Conservation (phyloP, 1,140 invertebrate genomes). For the Hetaerina americana region DNA sequence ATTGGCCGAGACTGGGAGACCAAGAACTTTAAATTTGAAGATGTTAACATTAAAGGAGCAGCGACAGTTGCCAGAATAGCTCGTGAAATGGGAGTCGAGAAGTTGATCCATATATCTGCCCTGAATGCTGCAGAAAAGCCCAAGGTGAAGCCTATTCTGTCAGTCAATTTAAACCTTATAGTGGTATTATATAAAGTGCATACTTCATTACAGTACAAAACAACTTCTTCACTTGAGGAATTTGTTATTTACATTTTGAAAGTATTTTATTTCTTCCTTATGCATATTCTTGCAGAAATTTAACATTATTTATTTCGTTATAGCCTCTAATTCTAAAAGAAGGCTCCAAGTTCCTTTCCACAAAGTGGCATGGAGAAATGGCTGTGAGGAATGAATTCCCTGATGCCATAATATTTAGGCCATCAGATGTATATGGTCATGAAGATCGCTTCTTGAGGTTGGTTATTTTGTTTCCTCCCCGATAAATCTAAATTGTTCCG, state of each 20-base stretch:
- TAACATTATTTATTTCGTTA: slow-evolving; percentile 18
- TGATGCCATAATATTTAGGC: slow-evolving; percentile 83
- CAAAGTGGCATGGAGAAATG: slow-evolving; percentile 70
- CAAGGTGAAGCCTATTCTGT: slow-evolving; percentile 36
- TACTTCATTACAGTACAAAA: neutral
- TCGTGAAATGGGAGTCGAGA: slow-evolving; percentile 62
- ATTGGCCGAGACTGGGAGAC: slow-evolving; percentile 88
- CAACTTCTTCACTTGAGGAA: slow-evolving; percentile 6
- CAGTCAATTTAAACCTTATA: no score
- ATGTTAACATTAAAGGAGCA: slow-evolving; percentile 67
- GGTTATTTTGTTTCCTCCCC: neutral
- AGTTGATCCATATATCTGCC: slow-evolving; percentile 72
- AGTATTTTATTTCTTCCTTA: neutral
- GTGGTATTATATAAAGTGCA: no score
- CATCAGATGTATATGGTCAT: slow-evolving; percentile 79
- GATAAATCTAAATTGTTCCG: neutral
- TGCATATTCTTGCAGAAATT: slow-evolving; percentile 5
- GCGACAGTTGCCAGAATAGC: slow-evolving; percentile 58
- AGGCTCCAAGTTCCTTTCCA: slow-evolving; percentile 54
- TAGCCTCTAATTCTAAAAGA: slow-evolving; percentile 34
- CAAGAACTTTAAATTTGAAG: slow-evolving; percentile 68
- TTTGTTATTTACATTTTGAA: slow-evolving; percentile 4
- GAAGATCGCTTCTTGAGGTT: slow-evolving; percentile 72
- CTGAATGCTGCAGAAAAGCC: slow-evolving; percentile 56
- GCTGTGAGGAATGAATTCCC: slow-evolving; percentile 91